These are phyloP conservation scores for Spatulosminthurus flaviceps DNA, from an alignment of 2,888 invertebrate species.

Conservation along the genomic window DNA sequence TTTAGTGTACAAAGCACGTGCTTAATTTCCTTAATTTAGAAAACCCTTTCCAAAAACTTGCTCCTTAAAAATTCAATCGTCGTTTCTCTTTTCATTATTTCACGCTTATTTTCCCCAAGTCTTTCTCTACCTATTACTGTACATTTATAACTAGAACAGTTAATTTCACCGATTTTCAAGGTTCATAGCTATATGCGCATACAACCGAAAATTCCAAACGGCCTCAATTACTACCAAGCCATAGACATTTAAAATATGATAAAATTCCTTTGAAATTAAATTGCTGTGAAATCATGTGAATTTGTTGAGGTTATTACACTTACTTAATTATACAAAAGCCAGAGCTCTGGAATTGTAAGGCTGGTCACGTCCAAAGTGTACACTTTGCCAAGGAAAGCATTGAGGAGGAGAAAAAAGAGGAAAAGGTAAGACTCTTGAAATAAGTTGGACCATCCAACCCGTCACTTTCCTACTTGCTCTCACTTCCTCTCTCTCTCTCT, in stretches of 20 bases:
- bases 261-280: too few relatives aligned
- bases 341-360: background rate
- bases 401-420: background rate
- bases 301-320: background rate
- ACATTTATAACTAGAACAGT: too few relatives aligned
- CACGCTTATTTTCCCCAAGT: background rate
- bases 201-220: too few relatives aligned
- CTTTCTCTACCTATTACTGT: background rate
- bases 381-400: background rate
- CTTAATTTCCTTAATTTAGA: constrained; percentile 12
- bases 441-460: constrained; percentile 34
- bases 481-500: background rate
- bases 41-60: constrained; percentile 30
- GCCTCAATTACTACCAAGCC: too few relatives aligned
- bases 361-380: background rate
- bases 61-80: background rate
- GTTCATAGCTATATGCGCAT: too few relatives aligned
- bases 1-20: too few relatives aligned
- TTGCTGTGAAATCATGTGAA: too few relatives aligned
- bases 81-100: background rate
- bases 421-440: constrained; percentile 12
- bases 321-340: background rate
- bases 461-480: background rate
- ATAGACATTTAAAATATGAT: too few relatives aligned
- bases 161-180: too few relatives aligned